Percentiles rank a stretch among this genome's conserved stretches.
Conservation (phyloP, 2,113 vertebrate species). For the Plecturocebus donacophilus region DNA sequence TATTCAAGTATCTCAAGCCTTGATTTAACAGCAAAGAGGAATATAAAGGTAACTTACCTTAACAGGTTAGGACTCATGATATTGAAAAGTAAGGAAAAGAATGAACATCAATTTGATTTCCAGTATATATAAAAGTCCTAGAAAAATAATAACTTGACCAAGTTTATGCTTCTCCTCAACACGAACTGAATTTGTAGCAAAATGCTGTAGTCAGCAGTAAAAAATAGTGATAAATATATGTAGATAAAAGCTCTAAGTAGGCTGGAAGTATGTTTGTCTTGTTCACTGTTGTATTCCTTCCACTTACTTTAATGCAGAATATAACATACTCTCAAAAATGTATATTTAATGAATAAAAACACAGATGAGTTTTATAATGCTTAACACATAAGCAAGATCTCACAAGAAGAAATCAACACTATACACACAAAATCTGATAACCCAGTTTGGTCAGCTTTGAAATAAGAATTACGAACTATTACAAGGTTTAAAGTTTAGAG, state of each 20-base stretch:
- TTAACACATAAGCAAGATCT: background rate
- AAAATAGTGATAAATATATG: background rate
- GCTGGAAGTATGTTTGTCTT: background rate
- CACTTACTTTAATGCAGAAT: background rate
- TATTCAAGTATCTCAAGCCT: background rate
- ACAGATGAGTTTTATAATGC: background rate
- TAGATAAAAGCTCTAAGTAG: background rate
- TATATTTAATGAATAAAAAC: background rate
- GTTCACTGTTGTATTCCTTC: background rate
- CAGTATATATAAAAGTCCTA: background rate
- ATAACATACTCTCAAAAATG: background rate
- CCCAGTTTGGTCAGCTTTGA: background rate
- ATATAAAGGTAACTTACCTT: background rate
- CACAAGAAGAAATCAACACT: background rate
- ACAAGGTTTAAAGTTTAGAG: slow-evolving; percentile 6
- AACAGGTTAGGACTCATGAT: background rate
- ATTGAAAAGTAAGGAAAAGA: background rate
- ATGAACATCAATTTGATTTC: background rate
- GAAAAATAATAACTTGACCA: background rate
- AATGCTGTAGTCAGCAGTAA: background rate
- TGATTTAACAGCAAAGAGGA: slow-evolving; percentile 16
- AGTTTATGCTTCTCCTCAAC: background rate
- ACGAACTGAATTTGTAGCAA: background rate
- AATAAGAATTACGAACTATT: background rate
- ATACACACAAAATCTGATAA: background rate